These are phyloP conservation scores for Rotaria socialis DNA, from an alignment of 2,888 invertebrate genomes.

Conservation along the genomic window DNA sequence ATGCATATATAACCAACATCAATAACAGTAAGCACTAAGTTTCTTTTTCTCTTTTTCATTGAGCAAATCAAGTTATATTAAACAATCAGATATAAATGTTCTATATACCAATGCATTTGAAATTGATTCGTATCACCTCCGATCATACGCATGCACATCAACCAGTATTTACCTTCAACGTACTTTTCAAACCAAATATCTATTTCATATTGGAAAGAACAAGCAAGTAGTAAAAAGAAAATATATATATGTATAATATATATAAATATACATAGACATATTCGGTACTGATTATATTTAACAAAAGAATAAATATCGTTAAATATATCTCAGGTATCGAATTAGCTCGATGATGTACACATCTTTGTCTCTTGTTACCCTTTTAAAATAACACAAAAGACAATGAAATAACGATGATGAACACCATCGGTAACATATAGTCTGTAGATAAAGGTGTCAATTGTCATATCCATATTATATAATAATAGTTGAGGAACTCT, in stretches of 20 bases:
- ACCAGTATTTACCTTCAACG: conserved; percentile 5
- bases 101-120: background rate
- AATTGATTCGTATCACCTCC: conserved; percentile 12
- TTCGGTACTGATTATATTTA: too few species aligned
- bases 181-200: conserved; percentile 8
- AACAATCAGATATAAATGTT: background rate
- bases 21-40: background rate
- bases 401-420: conserved; percentile 12
- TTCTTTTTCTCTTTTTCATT: background rate
- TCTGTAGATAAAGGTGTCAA: background rate
- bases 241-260: too few species aligned
- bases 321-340: background rate
- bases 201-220: conserved; percentile 2
- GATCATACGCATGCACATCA: background rate
- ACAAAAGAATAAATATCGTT: background rate
- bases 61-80: conserved; percentile 7
- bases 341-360: background rate
- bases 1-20: background rate
- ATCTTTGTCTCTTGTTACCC: conserved; percentile 8
- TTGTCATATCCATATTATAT: background rate
- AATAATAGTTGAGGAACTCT: background rate
- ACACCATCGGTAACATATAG: background rate
- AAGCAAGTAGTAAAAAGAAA: background rate
- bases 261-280: too few species aligned
- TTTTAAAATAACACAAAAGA: background rate